Evolutionary conservation across 1,140 invertebrate genomes (phyloP).

Genomic region (Drosophila elegans): DNA sequence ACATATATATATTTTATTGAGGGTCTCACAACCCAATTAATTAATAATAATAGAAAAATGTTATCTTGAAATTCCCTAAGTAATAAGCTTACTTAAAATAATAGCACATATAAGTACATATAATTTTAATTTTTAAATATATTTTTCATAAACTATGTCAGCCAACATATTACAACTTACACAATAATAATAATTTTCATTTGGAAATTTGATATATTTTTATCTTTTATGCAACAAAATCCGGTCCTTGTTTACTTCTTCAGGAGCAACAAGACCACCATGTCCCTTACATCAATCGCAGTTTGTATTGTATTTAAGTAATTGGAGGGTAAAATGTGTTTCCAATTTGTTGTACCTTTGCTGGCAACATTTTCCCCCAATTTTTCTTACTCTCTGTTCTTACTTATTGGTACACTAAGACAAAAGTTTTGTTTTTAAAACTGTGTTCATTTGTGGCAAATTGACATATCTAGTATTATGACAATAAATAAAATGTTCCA

Average conservation of each 20-base stretch:
- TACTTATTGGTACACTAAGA: constrained; percentile 24
- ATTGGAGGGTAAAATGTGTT: constrained; percentile 82
- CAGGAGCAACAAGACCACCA: constrained; percentile 4
- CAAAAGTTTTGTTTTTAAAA: not conserved
- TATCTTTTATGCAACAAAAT: not conserved
- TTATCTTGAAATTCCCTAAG: no score
- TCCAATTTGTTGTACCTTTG: constrained; percentile 70
- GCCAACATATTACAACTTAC: not conserved
- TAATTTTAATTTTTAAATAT: no score
- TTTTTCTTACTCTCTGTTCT: constrained; percentile 14
- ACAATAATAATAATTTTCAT: no score
- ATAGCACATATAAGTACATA: no score
- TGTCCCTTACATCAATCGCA: constrained; percentile 29
- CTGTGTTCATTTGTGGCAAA: no score
- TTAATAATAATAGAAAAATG: no score
- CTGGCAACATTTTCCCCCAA: constrained; percentile 47
- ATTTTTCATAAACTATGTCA: no score
- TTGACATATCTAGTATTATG: no score
- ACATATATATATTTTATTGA: no score
- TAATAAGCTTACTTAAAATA: no score
- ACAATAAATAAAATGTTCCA: no score
- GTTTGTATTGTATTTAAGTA: constrained; percentile 75
- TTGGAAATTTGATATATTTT: not conserved
- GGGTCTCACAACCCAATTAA: no score
- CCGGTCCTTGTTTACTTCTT: constrained; percentile 10